Base-by-base conservation (phyloP, 1,140 invertebrate species). In the Heliothis subflexa region DNA sequence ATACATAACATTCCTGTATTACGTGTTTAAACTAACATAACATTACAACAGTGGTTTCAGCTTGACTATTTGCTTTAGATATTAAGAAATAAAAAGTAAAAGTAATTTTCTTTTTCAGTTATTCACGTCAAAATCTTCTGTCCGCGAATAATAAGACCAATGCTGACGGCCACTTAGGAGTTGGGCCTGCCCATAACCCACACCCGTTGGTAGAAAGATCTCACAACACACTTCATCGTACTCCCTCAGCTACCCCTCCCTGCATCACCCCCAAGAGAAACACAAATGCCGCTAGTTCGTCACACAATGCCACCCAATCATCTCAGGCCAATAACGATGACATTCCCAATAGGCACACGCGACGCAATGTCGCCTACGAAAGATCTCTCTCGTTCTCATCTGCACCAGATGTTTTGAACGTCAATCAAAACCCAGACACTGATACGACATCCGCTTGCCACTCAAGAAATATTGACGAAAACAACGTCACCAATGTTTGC, bases 101-200 rank as follows among this genome's bases (percentile, higher is more conserved):
- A 59, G 25, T 49, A 71, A 11, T 74, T 83, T 64, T 82, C n/a
- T 66, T 89, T 95, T 95, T 16, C 94, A 98, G 97, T 89, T 97
- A 98, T 90, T 98, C 97, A 11, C 96, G 97, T 66, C 97, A 98
- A 95, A 98, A 98, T 93, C 95, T 98, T 45, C 95, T 98, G 2
- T 98, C 97, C n/a, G 96, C 96, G 71, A 95, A 93, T 83, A 95
- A 95, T 86, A 96, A 97, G 95, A 96, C 96, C 87, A 96, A 96
- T 88, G 95, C 97, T 84, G 95, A 95, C 71, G 89, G 91, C 5
- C 85, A 90, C 55, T 80, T 87, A 50, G 85, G 86, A 62, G 85
- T 78, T 62, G 89, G 87, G 72, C 88, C 66, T 64, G 87, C 87
- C 40, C 93, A 86, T 86, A 84, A 87, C 79, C 84, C 94, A 75